Base-by-base conservation (phyloP, 2,113 vertebrate species). In the Equus quagga region DNA sequence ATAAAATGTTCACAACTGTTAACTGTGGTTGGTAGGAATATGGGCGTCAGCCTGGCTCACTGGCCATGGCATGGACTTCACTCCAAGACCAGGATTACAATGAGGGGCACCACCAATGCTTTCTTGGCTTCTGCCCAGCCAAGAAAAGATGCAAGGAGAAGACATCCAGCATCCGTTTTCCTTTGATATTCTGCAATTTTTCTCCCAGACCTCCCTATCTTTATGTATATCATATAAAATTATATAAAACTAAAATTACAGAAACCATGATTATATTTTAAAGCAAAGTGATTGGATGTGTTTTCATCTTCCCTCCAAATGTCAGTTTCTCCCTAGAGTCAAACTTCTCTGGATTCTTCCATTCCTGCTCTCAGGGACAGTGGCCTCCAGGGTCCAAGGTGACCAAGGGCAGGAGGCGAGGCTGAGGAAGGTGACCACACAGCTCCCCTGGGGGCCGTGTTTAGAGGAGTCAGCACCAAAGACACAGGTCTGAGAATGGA, bases 401-500 rank as follows among this genome's bases (percentile, higher is more conserved):
- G 7, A 41, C 92, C 62, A 23, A 33, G 73, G 2, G 12, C 67
- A 78, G 28, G 13, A 72, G 81, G 12, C 70, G 8, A 36, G 46
- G 2, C 18, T 15, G 23, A 54, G 31, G 31, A 78, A 70, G 54
- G 17, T 23, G 51, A 56, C 51, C 4, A 1, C 24, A 36, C n/a
- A 21, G 58, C 18, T 72, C 41, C 46, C 17, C 0, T 1, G 31
- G 23, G 51, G 36, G 11, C 8, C 0, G 11, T 5, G 11, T 31
- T 58, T 11, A 26, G 65, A 58, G 17, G 76, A 41, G 26, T 26
- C 82, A 41, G 87, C 2, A 2, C 56, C 46, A 60, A 33, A 80
- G 60, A 65, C 17, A 8, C 36, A 10, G 51, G 62, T 72, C 86
- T 87, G 89, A 95, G 95, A 91, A 98, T 1, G 10, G 86, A 83